These are phyloP conservation scores for Drosophila pachea DNA, from an alignment of 1,140 invertebrate genomes.

Conservation along the genomic window DNA sequence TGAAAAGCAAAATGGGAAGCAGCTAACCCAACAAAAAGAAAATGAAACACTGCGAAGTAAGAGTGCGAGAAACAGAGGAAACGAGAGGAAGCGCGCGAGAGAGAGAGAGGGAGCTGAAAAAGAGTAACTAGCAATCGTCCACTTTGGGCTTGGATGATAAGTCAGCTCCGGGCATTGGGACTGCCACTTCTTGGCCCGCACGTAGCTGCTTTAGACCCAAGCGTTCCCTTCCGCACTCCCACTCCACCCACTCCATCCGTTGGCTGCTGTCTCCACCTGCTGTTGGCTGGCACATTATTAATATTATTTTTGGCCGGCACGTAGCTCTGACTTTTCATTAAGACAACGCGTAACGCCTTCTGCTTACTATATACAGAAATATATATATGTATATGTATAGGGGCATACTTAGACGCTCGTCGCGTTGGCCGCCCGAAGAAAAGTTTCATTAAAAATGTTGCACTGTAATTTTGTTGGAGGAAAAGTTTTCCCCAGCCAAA, in stretches of 20 bases:
- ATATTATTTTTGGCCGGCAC: slow-evolving; percentile 65
- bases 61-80: slow-evolving; percentile 19
- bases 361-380: slow-evolving; percentile 10
- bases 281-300: slow-evolving; percentile 56
- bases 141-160: slow-evolving; percentile 22
- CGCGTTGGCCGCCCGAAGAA: slow-evolving; percentile 28
- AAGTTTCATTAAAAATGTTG: slow-evolving; percentile 77
- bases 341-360: slow-evolving; percentile 48
- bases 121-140: slow-evolving; percentile 27
- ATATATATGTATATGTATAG: slow-evolving; percentile 3
- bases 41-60: slow-evolving; percentile 7
- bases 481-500: slow-evolving; percentile 35
- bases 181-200: slow-evolving; percentile 32
- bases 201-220: slow-evolving; percentile 18
- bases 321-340: slow-evolving; percentile 72
- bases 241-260: not conserved
- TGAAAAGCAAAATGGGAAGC: slow-evolving; percentile 12
- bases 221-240: not conserved
- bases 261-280: slow-evolving; percentile 8
- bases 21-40: slow-evolving; percentile 3
- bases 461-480: slow-evolving; percentile 67
- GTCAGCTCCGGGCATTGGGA: slow-evolving; percentile 21
- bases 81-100: slow-evolving; percentile 23
- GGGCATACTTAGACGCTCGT: slow-evolving; percentile 23
- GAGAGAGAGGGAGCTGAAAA: not conserved